Conservation (phyloP, 2,797 vertebrate genomes). For the Scolopax rusticola region DNA sequence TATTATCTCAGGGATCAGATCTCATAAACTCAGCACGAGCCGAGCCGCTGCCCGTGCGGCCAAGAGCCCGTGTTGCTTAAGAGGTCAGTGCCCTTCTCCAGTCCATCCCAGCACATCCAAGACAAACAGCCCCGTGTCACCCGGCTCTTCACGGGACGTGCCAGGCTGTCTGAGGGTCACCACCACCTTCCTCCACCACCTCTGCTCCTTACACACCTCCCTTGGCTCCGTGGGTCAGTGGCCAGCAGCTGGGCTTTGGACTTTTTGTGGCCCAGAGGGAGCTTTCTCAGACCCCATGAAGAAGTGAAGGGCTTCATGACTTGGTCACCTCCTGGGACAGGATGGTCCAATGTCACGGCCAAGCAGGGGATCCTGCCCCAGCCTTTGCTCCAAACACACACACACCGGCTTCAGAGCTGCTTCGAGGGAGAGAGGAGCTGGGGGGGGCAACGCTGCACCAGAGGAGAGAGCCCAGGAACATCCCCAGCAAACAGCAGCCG, state of each 20-base stretch:
- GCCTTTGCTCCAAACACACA: not conserved
- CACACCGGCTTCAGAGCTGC: not conserved
- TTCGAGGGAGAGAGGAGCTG: not conserved
- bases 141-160: not conserved
- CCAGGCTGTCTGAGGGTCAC: rapidly evolving
- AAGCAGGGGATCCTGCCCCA: not conserved
- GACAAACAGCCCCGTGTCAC: not conserved
- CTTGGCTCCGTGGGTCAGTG: not conserved
- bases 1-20: not conserved
- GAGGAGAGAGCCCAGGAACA: not conserved
- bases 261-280: rapidly evolving
- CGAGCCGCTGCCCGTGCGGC: not conserved
- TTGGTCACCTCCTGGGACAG: not conserved
- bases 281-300: not conserved
- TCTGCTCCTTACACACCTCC: not conserved
- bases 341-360: not conserved
- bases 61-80: not conserved
- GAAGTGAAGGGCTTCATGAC: rapidly evolving
- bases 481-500: rapidly evolving
- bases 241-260: rapidly evolving
- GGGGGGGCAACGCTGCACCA: rapidly evolving
- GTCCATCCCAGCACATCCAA: not conserved
- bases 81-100: not conserved
- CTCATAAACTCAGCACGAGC: not conserved
- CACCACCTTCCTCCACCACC: not conserved